Conservation (phyloP, 2,797 vertebrate species). For the Alectoris magna region DNA sequence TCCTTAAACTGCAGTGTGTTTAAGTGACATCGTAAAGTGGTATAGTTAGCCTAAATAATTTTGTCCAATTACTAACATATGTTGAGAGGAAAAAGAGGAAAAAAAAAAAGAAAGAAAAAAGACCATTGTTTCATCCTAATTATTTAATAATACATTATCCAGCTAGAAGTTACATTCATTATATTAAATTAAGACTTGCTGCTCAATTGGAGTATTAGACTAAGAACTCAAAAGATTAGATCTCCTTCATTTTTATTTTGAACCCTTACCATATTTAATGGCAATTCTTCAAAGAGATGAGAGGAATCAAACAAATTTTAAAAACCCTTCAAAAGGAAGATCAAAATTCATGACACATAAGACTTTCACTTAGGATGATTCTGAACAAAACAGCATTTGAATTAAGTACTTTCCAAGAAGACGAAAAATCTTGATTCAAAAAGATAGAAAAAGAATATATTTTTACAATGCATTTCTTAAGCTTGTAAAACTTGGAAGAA, state of each 20-base stretch:
- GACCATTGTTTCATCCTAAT: background rate
- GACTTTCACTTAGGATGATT: constrained; percentile 25
- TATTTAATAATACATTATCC: background rate
- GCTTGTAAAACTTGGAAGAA: constrained; percentile 2
- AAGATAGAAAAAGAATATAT: constrained; percentile 8
- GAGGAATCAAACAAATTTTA: background rate
- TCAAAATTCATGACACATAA: background rate
- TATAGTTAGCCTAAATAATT: background rate
- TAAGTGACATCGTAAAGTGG: background rate
- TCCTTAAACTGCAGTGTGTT: background rate
- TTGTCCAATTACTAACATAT: background rate
- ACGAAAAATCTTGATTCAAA: constrained; percentile 9
- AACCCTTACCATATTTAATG: background rate
- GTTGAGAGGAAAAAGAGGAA: background rate
- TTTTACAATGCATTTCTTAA: background rate
- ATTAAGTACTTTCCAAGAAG: constrained; percentile 49
- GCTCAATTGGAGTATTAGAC: constrained; percentile 23
- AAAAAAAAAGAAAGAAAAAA: background rate
- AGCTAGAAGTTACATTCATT: background rate
- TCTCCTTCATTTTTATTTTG: background rate
- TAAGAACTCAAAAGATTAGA: constrained; percentile 1
- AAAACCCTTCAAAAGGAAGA: background rate
- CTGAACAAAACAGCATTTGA: background rate
- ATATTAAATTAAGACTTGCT: background rate
- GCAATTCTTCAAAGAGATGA: constrained; percentile 21